Percentiles rank a stretch among this genome's conserved stretches.
Evolutionary conservation across 2,888 invertebrate species (phyloP).

Genomic region (Epistrophe grossulariae): DNA sequence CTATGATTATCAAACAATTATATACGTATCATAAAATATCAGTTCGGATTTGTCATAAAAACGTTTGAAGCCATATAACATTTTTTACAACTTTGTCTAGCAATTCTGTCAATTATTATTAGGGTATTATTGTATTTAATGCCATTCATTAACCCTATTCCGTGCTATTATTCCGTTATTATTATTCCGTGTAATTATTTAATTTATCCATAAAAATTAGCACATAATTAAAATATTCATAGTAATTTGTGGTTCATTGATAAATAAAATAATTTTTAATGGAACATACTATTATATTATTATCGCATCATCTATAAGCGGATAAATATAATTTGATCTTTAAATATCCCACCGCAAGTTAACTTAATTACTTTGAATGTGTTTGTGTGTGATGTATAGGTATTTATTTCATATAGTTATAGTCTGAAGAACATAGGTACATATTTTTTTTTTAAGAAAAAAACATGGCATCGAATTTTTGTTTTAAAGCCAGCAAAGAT

Average conservation of each 20-base stretch:
- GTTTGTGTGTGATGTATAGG: background rate
- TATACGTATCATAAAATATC: background rate
- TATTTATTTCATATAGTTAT: background rate
- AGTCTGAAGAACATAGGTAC: no score
- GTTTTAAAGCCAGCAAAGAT: no score
- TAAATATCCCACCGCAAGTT: background rate
- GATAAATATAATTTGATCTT: background rate
- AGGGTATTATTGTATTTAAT: background rate
- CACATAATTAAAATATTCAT: background rate
- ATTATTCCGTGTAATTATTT: background rate
- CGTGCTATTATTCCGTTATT: no score
- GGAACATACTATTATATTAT: background rate
- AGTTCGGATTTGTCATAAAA: background rate
- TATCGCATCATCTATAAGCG: background rate
- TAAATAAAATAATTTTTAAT: conserved; percentile 16
- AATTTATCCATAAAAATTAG: background rate
- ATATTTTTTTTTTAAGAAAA: background rate
- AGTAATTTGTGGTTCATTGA: background rate
- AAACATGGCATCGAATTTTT: no score
- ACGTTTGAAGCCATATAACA: background rate
- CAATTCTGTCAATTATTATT: background rate
- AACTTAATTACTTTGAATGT: background rate
- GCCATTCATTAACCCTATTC: conserved; percentile 2
- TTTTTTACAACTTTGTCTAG: background rate
- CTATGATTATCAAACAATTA: background rate